These are phyloP conservation scores for Galerucella pusilla DNA, from an alignment of 2,888 invertebrate genomes.

Conservation along the genomic window DNA sequence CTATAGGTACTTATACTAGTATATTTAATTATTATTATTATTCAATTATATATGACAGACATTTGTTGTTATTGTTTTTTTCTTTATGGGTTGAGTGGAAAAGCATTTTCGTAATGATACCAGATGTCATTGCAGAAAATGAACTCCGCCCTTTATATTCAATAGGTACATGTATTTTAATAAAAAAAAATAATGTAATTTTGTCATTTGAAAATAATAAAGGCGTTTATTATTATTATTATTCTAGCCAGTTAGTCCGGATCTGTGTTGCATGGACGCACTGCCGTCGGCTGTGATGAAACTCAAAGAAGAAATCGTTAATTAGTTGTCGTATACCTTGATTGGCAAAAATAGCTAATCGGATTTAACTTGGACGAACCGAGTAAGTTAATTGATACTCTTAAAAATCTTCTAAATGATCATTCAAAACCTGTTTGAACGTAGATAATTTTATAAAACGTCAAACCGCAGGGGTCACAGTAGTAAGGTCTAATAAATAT, in stretches of 20 bases:
- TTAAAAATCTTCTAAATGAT: background rate
- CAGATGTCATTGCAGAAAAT: too few relatives aligned
- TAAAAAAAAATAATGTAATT: too few relatives aligned
- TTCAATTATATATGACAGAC: too few relatives aligned
- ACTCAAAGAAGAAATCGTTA: constrained; percentile 6
- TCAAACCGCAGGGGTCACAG: background rate
- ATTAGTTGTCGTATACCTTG: constrained; percentile 4
- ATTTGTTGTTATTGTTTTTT: too few relatives aligned
- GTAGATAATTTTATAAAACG: background rate
- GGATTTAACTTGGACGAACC: background rate
- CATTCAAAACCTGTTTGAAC: background rate
- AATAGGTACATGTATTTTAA: too few relatives aligned
- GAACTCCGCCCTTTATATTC: too few relatives aligned
- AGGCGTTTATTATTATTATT: too few relatives aligned
- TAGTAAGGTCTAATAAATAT: background rate
- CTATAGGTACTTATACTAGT: too few relatives aligned
- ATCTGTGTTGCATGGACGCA: background rate
- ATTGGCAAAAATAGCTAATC: constrained; percentile 4
- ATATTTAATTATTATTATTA: too few relatives aligned
- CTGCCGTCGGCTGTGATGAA: background rate
- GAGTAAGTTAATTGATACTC: background rate
- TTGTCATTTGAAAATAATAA: too few relatives aligned
- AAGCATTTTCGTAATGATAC: too few relatives aligned
- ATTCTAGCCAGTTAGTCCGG: background rate
- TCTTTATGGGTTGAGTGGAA: too few relatives aligned